Conservation (phyloP, 2,797 vertebrate genomes). For the Anguilla pacifica region DNA sequence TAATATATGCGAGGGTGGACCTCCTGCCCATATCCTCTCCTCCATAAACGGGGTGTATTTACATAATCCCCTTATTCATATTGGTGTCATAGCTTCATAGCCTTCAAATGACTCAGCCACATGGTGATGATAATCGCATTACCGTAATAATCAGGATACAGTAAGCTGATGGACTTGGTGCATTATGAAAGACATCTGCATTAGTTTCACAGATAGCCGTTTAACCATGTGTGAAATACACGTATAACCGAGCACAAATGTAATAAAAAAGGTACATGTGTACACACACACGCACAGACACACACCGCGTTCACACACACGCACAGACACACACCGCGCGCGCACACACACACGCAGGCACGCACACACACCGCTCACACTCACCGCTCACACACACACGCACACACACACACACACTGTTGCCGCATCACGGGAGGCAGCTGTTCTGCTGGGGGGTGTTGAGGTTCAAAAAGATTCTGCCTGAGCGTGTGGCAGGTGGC, state of each 20-base stretch:
- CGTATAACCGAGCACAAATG: conserved; percentile 43
- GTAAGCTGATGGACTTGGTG: conserved; percentile 62
- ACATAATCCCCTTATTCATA: conserved; percentile 62
- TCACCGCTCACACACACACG: background rate
- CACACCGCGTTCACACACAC: background rate
- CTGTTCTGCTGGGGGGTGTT: background rate
- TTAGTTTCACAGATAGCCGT: conserved; percentile 2
- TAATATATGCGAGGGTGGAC: background rate
- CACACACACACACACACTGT: background rate
- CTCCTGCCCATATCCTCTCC: conserved; percentile 33
- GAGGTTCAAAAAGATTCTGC: background rate
- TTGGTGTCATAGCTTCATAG: conserved; percentile 59
- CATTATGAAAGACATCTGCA: conserved; percentile 41
- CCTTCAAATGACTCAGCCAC: conserved; percentile 58
- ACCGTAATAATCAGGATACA: conserved; percentile 48
- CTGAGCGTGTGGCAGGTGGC: background rate
- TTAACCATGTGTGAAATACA: conserved; percentile 22
- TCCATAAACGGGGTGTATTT: conserved; percentile 44
- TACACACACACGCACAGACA: background rate
- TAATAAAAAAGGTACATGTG: background rate
- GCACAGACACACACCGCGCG: background rate
- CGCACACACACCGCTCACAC: no score
- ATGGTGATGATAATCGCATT: conserved; percentile 66
- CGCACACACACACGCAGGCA: background rate
- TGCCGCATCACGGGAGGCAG: background rate